Percentiles rank a stretch among this genome's conserved stretches.
Evolutionary conservation across 2,113 vertebrate species (phyloP).

Genomic region (Syrrhaptes paradoxus): DNA sequence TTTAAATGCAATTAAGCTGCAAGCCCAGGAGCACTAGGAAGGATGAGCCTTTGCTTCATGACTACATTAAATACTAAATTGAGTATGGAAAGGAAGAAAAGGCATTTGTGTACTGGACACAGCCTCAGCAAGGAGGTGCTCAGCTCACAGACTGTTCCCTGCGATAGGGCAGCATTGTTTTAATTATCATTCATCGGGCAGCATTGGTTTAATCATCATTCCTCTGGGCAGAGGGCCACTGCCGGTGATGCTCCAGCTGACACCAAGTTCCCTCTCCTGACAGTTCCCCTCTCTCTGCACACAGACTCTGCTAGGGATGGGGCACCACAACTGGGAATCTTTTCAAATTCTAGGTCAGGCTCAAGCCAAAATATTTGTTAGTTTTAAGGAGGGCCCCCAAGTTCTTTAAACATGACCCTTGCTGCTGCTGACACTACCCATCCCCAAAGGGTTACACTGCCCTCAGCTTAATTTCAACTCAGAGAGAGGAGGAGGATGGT

Average conservation of each 20-base stretch:
- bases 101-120: background rate
- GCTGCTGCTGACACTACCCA: background rate
- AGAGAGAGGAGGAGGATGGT: background rate
- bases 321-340: background rate
- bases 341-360: background rate
- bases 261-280: background rate
- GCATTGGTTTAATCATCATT: background rate
- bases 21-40: background rate
- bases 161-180: accelerated
- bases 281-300: background rate
- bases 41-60: background rate
- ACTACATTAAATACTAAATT: background rate
- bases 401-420: background rate
- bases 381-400: background rate
- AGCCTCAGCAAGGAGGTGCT: background rate
- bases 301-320: background rate
- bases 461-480: slow-evolving; percentile 15
- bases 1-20: background rate
- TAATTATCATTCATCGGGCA: background rate
- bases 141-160: background rate
- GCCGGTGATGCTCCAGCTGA: background rate
- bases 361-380: background rate
- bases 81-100: background rate
- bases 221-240: background rate
- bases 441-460: background rate